Evolutionary conservation across 2,888 invertebrate species (phyloP), one percentile per base, ranked within the genome.

Genomic region (Andricus curvator): DNA sequence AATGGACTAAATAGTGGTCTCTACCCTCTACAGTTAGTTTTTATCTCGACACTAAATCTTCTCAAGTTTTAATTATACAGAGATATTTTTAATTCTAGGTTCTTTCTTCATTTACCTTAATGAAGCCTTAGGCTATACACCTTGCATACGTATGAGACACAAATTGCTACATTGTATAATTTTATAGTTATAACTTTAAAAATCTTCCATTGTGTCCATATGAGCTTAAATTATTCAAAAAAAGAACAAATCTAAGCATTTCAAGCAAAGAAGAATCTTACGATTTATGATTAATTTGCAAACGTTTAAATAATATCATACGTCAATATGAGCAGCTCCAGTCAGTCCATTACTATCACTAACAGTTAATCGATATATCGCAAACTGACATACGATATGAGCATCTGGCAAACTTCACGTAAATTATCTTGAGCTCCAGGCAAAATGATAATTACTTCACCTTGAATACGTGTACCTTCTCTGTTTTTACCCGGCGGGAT

Each of bases 61-160:
- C n/a, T 51, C 33, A 56, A 74, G 56, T 74, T 74, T 56, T 74
- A 74, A 74, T 74, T 74, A 56, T 56, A 13, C 74, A 56, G 56
- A 48, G 56, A 56, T 51, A 74, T 74, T 74, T 74, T 74, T 29
- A 74, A 74, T 74, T 74, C 56, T 56, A 33, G 56, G 56, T 74
- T 74, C 33, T 74, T 74, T 56, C 74, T 74, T 74, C n/a, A 74
- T 74, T 74, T 56, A 56, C 70, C 33, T 56, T 74, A 56, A 74
- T 56, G 29, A 74, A 74, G 56, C 51, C 33, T 56, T 56, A 74
- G 51, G 56, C n/a, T 51, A 74, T 74, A 51, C 68, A 29, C 51
- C 56, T 74, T 56, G 70, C 70, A 74, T 74, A 56, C 51, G 20
- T 51, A 70, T 33, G 70, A 56, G 51, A 56, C 29, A 74, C n/a